Evolutionary conservation across 2,797 vertebrate genomes (phyloP).

Genomic region (Rachycentron canadum): DNA sequence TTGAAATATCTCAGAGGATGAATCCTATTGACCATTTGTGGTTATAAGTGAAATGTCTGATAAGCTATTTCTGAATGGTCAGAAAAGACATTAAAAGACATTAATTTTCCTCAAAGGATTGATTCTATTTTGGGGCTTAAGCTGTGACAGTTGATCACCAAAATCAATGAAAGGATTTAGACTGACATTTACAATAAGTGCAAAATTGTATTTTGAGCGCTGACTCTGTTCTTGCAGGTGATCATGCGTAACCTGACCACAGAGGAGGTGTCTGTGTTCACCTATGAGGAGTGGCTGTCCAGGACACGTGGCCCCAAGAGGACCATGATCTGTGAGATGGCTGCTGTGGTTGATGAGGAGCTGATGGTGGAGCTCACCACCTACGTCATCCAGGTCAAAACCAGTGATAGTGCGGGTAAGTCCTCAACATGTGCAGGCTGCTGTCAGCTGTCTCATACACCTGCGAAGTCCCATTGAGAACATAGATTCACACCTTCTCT

Average conservation of each 20-base stretch:
- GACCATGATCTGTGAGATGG: slow-evolving; percentile 91
- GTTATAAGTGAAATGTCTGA: not conserved
- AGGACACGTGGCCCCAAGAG: slow-evolving; percentile 87
- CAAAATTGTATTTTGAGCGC: slow-evolving; percentile 1
- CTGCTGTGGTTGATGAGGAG: slow-evolving; percentile 90
- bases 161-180: not conserved
- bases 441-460: not conserved
- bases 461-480: not conserved
- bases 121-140: not conserved
- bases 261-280: slow-evolving; percentile 91
- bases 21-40: not conserved
- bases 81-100: not conserved
- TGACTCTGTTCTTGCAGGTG: slow-evolving; percentile 82
- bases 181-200: not conserved
- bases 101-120: not conserved
- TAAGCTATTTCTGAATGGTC: too few relatives aligned
- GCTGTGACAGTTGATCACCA: not conserved
- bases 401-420: slow-evolving; percentile 91
- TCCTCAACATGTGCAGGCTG: not conserved
- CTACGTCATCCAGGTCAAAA: slow-evolving; percentile 93
- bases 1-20: not conserved
- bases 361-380: slow-evolving; percentile 94
- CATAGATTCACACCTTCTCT: too few relatives aligned
- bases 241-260: slow-evolving; percentile 89
- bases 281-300: slow-evolving; percentile 94